Base-by-base conservation (phyloP, 2,113 vertebrate genomes). In the Megatriorchis doriae region DNA sequence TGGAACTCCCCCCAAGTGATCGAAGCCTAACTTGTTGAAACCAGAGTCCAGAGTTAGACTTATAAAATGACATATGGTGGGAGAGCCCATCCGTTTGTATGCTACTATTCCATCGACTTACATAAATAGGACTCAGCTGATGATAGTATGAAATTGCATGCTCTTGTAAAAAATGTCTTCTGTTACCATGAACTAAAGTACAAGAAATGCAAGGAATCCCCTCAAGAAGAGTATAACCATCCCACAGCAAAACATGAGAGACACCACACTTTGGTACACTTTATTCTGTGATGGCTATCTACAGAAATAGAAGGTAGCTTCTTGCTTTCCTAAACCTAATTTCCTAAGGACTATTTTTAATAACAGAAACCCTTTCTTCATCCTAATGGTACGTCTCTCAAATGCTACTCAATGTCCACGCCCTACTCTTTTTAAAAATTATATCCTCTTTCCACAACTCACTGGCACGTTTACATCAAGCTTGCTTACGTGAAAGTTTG, bases 51-150 rank as follows among this genome's bases (percentile, higher is more conserved):
- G 17, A 26, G 40, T 27, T 4, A 80, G 67, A 82, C 16, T 61
- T 45, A 65, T 2, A 79, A 91, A 89, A 68, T 34, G 48, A 63
- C 20, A 47, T 17, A 62, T 4, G 32, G 50, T 85, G 34, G 36
- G 34, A 83, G 16, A 88, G 17, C 20, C 67, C 68, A 92, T 32
- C 70, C 32, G 34, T 82, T 75, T 81, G 32, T 53, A 40, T 31
- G 27, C 31, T 48, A 34, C 10, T 43, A 38, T 86, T 73, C 67
- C 55, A 77, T 0, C 0, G 0, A 47, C 12, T 86, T 36, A 77
- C 11, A 75, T 52, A 68, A 71, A 70, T 0, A 83, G 38, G 67
- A 68, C 53, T 68, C 42, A 61, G 52, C 6, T 61, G 65, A 74
- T 9, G 42, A 65, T 0, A 63, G 12, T 26, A 89, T 50, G 78